Base-by-base conservation (phyloP, 2,888 invertebrate species). In the Ophion ventricosus region DNA sequence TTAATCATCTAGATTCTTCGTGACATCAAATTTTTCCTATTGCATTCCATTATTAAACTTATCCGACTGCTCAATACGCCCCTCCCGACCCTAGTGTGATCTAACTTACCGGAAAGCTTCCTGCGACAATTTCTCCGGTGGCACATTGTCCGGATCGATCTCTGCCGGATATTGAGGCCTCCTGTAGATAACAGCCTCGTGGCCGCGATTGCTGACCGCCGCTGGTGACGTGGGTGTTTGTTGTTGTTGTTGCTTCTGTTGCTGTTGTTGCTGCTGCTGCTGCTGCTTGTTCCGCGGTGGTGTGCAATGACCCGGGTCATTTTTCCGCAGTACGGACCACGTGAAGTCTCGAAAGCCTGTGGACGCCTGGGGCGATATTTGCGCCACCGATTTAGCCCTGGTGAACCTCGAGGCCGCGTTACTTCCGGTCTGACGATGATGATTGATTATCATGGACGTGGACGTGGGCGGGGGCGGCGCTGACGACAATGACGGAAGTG, bases 51-150 rank as follows among this genome's bases (percentile, higher is more conserved):
- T n/a, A n/a, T n/a, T n/a, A n/a, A n/a, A n/a, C n/a, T n/a, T n/a
- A n/a, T n/a, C n/a, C n/a, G n/a, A n/a, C n/a, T n/a, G n/a, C n/a
- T n/a, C n/a, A n/a, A n/a, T n/a, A n/a, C n/a, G n/a, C n/a, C n/a
- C n/a, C n/a, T n/a, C n/a, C n/a, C n/a, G n/a, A n/a, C n/a, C n/a
- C n/a, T n/a, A n/a, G n/a, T 14, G 25, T 49, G 20, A 29, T 20
- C n/a, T 40, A 1, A 82, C 63, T 77, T 75, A 92, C 93, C 92
- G 94, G 88, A 95, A 96, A 1, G 96, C 96, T 92, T 96, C 96
- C 89, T 95, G 95, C 0, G 95, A 95, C 29, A 96, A 92, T 91
- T 96, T 96, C 84, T 96, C 95, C 1, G 95, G 95, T 87, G 95
- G 94, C 29, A 95, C 92, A 85, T 95, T 95, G 72, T 95, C 94